Evolutionary conservation across 2,113 vertebrate genomes (phyloP), one percentile per base, ranked within the genome.

Genomic region (Athene cunicularia): DNA sequence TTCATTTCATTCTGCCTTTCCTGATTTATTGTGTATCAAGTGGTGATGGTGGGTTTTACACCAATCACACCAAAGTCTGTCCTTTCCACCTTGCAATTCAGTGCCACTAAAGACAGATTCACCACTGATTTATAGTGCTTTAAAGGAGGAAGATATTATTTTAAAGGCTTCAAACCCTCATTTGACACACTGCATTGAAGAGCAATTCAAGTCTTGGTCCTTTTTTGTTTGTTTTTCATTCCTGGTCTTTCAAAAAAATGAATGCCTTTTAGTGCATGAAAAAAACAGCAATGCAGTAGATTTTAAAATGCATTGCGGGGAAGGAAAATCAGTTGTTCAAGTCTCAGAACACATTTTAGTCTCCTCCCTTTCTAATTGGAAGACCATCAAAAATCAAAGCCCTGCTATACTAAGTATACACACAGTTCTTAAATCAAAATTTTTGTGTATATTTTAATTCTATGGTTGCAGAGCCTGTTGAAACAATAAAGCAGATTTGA

Each of bases 351-450:
- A 49, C 16, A 39, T 73, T 72, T 86, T 64, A n/a, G 13, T 56
- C 56, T 52, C 6, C 9, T 56, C 6, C 2, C 3, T 80, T 79
- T 77, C n/a, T 76, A 52, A 52, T 0, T 80, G 71, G 63, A 86
- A 60, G 32, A 47, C 35, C 0, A 37, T 4, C 3, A 66, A 70
- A 82, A 66, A 62, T 18, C 45, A 73, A 76, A 70, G 27, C 28
- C n/a, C 20, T 43, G 2, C 26, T 68, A 3, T 22, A 37, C 3
- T 41, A 33, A 67, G 7, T 32, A 26, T 16, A 55, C 0, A n/a
- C 55, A 39, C 8, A 39, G 26, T 21, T 74, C 19, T 71, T 63
- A 87, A 53, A 79, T 35, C 24, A 33, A 4, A 33, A 9, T 27
- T 71, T 72, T 18, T 33, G 33, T 11, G 37, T 16, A 33, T 28